Evolutionary conservation across 2,888 invertebrate genomes (phyloP).

Genomic region (Timandra comae): DNA sequence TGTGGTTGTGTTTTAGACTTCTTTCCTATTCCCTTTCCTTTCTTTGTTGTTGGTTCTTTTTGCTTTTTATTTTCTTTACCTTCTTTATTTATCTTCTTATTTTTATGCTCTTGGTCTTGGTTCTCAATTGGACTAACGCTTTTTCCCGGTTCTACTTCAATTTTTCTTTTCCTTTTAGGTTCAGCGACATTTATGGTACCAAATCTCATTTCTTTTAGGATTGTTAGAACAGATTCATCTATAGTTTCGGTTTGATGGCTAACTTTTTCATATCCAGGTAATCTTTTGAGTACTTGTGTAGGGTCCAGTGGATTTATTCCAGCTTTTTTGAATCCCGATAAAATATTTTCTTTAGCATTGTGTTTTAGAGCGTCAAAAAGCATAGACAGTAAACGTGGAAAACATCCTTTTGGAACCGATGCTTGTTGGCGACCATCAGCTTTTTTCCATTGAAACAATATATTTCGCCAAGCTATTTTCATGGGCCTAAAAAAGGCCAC

Average conservation of each 20-base stretch:
- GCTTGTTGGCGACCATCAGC: slow-evolving; percentile 10
- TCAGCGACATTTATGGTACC: slow-evolving; percentile 6
- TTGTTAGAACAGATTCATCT: slow-evolving; percentile 5
- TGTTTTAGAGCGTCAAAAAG: slow-evolving; percentile 8
- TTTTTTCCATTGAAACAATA: slow-evolving; percentile 15
- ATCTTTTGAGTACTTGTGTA: slow-evolving; percentile 3
- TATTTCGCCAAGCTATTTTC: slow-evolving; percentile 16
- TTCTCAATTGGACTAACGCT: too few relatives aligned
- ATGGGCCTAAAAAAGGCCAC: slow-evolving; percentile 24
- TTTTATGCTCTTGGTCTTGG: too few relatives aligned
- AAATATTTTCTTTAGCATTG: slow-evolving; percentile 11
- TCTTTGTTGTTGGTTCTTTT: too few relatives aligned
- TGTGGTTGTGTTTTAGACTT: too few relatives aligned
- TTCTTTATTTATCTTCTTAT: too few relatives aligned
- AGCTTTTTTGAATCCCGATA: slow-evolving; percentile 15
- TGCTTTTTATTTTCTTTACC: too few relatives aligned
- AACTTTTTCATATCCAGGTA: slow-evolving; percentile 4
- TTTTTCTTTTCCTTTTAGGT: slow-evolving; percentile 5
- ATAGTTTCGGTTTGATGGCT: slow-evolving; percentile 1
- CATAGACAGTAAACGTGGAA: slow-evolving; percentile 12
- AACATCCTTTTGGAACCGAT: slow-evolving; percentile 17
- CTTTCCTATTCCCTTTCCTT: too few relatives aligned
- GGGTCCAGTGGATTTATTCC: slow-evolving; percentile 11
- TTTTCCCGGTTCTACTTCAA: neutral
- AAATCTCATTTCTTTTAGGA: slow-evolving; percentile 10